These are phyloP conservation scores for Lerema accius DNA, from an alignment of 1,140 invertebrate species.

Conservation along the genomic window DNA sequence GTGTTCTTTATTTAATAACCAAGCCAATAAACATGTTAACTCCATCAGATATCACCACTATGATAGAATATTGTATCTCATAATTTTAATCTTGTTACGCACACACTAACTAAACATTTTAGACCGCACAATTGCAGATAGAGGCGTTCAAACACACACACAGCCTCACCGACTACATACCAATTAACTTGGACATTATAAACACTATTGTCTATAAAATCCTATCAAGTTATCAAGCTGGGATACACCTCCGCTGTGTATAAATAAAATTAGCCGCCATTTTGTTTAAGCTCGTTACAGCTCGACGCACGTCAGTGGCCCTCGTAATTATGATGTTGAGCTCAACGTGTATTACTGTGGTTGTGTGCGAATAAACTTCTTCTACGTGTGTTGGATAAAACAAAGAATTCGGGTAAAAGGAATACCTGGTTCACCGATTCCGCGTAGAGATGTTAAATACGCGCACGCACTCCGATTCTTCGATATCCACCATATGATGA, in stretches of 20 bases:
- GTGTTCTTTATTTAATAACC: no score
- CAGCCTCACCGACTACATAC: background rate
- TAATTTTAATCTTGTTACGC: background rate
- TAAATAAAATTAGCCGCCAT: conserved; percentile 74
- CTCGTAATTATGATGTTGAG: conserved; percentile 78
- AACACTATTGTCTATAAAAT: conserved; percentile 29
- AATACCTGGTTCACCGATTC: no score
- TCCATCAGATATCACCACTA: no score
- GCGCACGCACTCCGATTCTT: no score
- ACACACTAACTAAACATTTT: background rate
- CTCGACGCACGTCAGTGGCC: conserved; percentile 76
- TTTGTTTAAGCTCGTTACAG: conserved; percentile 81
- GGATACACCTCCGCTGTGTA: conserved; percentile 50
- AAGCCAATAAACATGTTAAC: no score
- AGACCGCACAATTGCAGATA: background rate
- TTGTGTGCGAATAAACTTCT: conserved; percentile 62
- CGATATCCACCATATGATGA: no score
- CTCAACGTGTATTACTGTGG: conserved; percentile 53
- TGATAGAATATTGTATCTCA: background rate
- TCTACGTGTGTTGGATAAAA: conserved; percentile 45
- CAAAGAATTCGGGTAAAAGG: no score
- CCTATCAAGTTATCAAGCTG: conserved; percentile 47
- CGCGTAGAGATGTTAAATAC: no score
- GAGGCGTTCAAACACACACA: background rate
- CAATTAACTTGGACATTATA: conserved; percentile 24